Percentiles rank a stretch among this genome's conserved stretches.
phyloP scores from a whole-genome alignment of 64 coral and sea anemone genomes.

The Montipora efflorescens region DNA sequence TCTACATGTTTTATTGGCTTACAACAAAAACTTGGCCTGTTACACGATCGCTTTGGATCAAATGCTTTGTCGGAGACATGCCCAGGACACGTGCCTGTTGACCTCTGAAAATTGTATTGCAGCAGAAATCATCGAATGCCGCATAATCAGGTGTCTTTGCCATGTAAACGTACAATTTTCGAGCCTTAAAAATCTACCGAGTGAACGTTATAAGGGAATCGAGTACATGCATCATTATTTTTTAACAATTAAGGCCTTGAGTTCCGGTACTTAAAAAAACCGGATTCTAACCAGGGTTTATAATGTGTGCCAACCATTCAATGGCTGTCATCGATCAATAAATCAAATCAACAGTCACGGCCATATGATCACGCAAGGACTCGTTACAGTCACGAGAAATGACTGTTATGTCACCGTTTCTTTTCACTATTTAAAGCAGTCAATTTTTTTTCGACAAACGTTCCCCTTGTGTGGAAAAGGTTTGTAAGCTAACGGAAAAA shows the following conservation, averaged over 20 bases:
- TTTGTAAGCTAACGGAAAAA: too few species aligned
- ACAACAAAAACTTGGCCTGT: not conserved
- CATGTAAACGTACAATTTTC: not conserved
- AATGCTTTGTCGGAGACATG: not conserved
- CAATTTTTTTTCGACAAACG: not conserved
- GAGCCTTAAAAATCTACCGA: not conserved
- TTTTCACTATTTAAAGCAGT: too few species aligned
- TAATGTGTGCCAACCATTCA: not conserved
- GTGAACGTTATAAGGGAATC: not conserved
- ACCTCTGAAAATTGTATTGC: not conserved
- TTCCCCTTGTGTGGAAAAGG: not conserved
- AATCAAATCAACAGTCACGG: not conserved
- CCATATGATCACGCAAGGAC: not conserved
- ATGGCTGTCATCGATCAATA: constrained; percentile 10
- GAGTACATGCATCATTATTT: too few species aligned
- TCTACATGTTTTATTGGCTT: not conserved
- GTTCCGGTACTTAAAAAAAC: not conserved
- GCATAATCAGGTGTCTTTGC: not conserved
- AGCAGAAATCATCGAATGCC: too few species aligned
- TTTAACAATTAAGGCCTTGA: not conserved
- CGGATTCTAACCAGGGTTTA: not conserved
- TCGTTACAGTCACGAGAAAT: not conserved
- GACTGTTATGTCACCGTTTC: not conserved
- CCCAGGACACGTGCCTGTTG: not conserved
- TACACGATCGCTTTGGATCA: not conserved